A percentile compares a stretch with the other conserved stretches of the same genome.
Conservation (phyloP, 2,797 vertebrate genomes). For the Takifugu rubripes region DNA sequence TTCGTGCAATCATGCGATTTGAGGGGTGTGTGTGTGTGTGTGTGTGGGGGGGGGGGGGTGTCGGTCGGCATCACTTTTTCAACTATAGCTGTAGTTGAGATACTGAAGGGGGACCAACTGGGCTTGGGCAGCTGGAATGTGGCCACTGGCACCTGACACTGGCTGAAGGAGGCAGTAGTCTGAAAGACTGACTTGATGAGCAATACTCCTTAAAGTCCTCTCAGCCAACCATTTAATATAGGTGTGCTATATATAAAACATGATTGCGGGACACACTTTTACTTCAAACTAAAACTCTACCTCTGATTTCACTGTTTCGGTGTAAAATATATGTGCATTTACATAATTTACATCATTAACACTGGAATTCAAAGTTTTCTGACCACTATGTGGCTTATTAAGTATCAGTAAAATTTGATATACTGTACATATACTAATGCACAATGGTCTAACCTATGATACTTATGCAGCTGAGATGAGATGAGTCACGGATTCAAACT, state of each 20-base stretch:
- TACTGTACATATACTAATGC: not conserved
- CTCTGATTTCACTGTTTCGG: not conserved
- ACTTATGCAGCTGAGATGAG: not conserved
- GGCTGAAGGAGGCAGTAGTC: conserved; percentile 4
- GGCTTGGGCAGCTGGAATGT: conserved; percentile 43
- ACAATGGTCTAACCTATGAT: not conserved
- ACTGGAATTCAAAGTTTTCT: not conserved
- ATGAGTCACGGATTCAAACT: conserved; percentile 4
- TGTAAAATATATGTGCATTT: not conserved
- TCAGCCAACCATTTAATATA: conserved; percentile 20
- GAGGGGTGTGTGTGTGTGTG: no score
- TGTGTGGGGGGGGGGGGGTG: conserved; percentile 30
- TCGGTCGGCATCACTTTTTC: conserved; percentile 60
- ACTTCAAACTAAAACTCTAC: not conserved
- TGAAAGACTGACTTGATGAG: conserved; percentile 23
- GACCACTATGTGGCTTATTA: not conserved
- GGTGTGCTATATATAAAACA: conserved; percentile 28
- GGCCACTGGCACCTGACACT: conserved; percentile 37
- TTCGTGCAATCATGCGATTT: conserved; percentile 82
- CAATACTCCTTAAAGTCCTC: conserved; percentile 28
- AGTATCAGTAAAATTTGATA: no score
- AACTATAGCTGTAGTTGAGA: conserved; percentile 58
- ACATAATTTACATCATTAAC: not conserved
- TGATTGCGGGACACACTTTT: conserved; percentile 5
- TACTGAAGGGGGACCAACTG: conserved; percentile 54